Base-by-base conservation (phyloP, 2,113 vertebrate genomes). In the Erpornis zantholeuca region DNA sequence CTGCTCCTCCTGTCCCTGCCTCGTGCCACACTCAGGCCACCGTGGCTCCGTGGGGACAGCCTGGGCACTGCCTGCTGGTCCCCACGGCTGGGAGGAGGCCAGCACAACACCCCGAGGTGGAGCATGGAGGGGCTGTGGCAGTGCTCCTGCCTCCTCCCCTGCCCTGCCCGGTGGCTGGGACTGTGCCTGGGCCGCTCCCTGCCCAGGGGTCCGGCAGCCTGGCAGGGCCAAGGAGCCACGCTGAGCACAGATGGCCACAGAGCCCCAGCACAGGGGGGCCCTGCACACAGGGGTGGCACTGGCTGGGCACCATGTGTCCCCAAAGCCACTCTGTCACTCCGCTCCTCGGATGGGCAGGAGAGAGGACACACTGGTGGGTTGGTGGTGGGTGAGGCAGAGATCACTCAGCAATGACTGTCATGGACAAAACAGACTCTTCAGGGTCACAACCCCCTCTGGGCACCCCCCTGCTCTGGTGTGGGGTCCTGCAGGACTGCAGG, bases 241-340 rank as follows among this genome's bases (percentile, higher is more conserved):
- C 47, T 71, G 36, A 44, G 40, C 29, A 15, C 7, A 10, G 21
- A 2, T 42, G 16, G n/a, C 25, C 42, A 31, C 25, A 57, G 52
- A 63, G 27, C 3, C 3, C 8, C 2, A 0, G 33, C 15, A 33
- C 47, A 40, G 8, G 5, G 13, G 4, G 17, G 14, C 12, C 15
- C n/a, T 33, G 14, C 33, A 23, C 3, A 11, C 14, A 7, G 27
- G 38, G 56, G 8, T 73, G 69, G 7, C 69, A 33, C 28, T 23
- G 69, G 11, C 49, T 21, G 35, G 35, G 35, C 3, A 1, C 20
- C 1, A 0, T 6, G 27, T 33, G 63, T 35, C 33, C 36, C 27
- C 45, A 33, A 1, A 77, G 45, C 53, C 53, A 8, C 63, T 27
- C 21, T 68, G 44, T 11, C 36, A 27, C 44, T 59, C 3, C 31